phyloP scores from a whole-genome alignment of 2,113 vertebrate genomes.

The Fregetta grallaria region DNA sequence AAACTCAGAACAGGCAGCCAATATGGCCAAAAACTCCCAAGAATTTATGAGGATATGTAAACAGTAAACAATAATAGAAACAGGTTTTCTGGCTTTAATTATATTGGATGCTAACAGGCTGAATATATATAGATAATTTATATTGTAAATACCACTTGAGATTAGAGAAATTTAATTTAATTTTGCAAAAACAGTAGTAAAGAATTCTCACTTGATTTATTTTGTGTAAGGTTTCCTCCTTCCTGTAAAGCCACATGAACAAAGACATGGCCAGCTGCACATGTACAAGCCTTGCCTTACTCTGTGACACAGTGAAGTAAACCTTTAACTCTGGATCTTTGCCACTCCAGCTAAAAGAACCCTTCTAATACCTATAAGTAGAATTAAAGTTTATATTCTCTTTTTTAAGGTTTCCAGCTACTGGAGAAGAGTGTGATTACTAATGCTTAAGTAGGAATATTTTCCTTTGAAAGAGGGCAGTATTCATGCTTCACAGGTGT shows the following conservation, averaged over 20 bases:
- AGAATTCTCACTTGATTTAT: background rate
- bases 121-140: background rate
- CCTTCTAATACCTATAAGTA: background rate
- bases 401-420: background rate
- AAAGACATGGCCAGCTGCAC: background rate
- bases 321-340: background rate
- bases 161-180: conserved; percentile 5
- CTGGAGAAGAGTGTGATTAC: background rate
- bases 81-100: background rate
- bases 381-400: background rate
- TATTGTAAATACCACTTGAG: background rate
- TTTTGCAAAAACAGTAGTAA: background rate
- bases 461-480: background rate
- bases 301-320: background rate
- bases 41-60: background rate
- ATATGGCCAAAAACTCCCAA: background rate
- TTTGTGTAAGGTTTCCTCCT: background rate
- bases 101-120: background rate
- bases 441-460: background rate
- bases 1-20: background rate
- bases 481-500: background rate
- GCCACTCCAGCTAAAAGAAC: background rate
- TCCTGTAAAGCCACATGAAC: rapidly evolving
- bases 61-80: background rate
- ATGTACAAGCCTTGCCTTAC: background rate